Percentiles rank a stretch among this genome's conserved stretches.
Evolutionary conservation across 2,888 invertebrate genomes (phyloP).

Genomic region (Orthosia cruda): DNA sequence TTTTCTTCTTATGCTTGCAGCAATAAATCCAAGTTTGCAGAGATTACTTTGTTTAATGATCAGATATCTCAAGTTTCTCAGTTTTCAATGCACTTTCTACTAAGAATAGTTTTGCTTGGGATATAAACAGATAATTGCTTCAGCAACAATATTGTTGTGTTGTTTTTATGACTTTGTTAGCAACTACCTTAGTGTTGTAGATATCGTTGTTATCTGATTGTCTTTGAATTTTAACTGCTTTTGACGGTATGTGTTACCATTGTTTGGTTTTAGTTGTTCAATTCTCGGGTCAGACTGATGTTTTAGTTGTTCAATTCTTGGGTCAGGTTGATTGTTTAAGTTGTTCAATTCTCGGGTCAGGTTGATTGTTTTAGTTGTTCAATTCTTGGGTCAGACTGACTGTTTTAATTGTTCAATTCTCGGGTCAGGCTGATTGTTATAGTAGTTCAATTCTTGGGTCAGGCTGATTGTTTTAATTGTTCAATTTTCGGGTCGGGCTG

Average conservation of each 20-base stretch:
- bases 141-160: slow-evolving; percentile 9
- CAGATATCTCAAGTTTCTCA: slow-evolving; percentile 32
- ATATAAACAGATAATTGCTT: slow-evolving; percentile 32
- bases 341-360: no score
- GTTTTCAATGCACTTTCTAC: slow-evolving; percentile 26
- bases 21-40: slow-evolving; percentile 54
- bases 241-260: neutral
- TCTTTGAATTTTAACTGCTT: neutral
- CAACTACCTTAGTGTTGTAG: neutral
- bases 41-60: slow-evolving; percentile 57
- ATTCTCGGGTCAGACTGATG: no score
- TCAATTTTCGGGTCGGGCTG: no score
- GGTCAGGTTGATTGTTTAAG: no score
- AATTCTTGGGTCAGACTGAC: no score
- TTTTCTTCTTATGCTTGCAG: slow-evolving; percentile 29
- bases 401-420: no score
- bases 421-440: no score
- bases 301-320: no score
- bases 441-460: no score
- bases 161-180: slow-evolving; percentile 25
- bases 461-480: no score
- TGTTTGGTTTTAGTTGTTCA: no score
- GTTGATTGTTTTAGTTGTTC: no score
- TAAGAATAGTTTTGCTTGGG: slow-evolving; percentile 6
- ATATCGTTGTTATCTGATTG: neutral